phyloP scores from a whole-genome alignment of 1,140 invertebrate genomes.

The Drosophila rhopaloa region DNA sequence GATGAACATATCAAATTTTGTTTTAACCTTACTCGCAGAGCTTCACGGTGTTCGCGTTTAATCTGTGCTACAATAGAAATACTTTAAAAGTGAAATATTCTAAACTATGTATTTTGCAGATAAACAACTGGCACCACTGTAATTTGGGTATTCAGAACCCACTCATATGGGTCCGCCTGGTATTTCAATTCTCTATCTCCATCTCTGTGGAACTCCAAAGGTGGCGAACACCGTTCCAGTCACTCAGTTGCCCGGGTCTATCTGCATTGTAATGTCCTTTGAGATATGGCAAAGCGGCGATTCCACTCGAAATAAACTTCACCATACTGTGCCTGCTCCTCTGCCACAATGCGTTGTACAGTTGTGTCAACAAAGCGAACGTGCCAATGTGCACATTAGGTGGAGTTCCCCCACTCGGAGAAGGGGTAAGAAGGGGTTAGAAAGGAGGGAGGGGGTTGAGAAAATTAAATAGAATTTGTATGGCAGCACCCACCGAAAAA shows the following conservation, averaged over 20 bases:
- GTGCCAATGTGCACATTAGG: conserved; percentile 80
- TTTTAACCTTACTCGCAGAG: too few relatives aligned
- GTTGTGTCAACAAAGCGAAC: conserved; percentile 80
- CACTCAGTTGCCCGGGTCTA: conserved; percentile 62
- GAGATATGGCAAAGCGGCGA: conserved; percentile 79
- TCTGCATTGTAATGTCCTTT: conserved; percentile 81
- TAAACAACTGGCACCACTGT: conserved; percentile 6
- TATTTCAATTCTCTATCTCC: conserved; percentile 29
- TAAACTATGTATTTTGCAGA: too few relatives aligned
- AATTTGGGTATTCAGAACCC: not conserved
- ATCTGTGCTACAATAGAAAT: too few relatives aligned
- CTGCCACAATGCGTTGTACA: conserved; percentile 45
- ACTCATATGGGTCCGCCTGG: conserved; percentile 15
- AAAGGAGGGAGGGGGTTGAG: not conserved
- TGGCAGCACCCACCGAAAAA: conserved; percentile 74
- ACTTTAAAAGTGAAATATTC: too few relatives aligned
- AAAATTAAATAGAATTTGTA: conserved; percentile 82
- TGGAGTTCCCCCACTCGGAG: conserved; percentile 25
- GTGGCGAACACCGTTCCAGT: conserved; percentile 45
- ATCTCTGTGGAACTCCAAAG: conserved; percentile 12
- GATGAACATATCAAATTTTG: too few relatives aligned
- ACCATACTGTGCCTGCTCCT: conserved; percentile 20
- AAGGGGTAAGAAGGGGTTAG: not conserved
- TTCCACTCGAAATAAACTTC: conserved; percentile 80
- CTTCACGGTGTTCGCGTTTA: too few relatives aligned